Evolutionary conservation across 35 echinoderm and acorn worm genomes (phyloP).

Genomic region (Heliocidaris tuberculata): DNA sequence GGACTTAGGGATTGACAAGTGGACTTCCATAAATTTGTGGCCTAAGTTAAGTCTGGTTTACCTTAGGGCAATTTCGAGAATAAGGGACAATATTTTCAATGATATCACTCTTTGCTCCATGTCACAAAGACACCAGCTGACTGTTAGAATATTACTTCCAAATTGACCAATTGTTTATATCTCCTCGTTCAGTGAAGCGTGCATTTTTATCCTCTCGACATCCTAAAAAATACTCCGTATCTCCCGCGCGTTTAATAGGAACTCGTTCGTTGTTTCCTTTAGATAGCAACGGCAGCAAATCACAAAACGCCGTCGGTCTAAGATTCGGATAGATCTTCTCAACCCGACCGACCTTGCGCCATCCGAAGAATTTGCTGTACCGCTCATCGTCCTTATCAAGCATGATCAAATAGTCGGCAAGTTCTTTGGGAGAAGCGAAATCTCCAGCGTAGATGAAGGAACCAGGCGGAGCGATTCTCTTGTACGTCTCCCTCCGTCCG

Average conservation of each 20-base stretch:
- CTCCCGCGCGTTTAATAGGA: constrained; percentile 22
- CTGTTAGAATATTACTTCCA: constrained; percentile 55
- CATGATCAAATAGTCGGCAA: constrained; percentile 56
- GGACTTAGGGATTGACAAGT: too few species aligned
- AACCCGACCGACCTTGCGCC: constrained; percentile 50
- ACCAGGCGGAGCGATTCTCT: constrained; percentile 58
- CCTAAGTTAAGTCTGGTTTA: too few species aligned
- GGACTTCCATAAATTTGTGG: too few species aligned
- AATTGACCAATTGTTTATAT: constrained; percentile 64
- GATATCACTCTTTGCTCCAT: too few species aligned
- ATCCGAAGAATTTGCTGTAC: constrained; percentile 63
- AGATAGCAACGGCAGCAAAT: background rate
- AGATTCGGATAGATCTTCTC: constrained; percentile 20
- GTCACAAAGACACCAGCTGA: too few species aligned
- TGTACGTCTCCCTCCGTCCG: constrained; percentile 41
- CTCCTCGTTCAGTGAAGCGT: constrained; percentile 47
- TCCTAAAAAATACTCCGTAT: constrained; percentile 57
- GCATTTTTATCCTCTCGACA: constrained; percentile 53
- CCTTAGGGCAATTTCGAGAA: too few species aligned
- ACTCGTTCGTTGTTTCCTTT: background rate
- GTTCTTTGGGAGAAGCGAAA: constrained; percentile 52
- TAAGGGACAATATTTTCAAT: too few species aligned
- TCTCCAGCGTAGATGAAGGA: constrained; percentile 66
- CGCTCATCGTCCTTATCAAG: constrained; percentile 44
- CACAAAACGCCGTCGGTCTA: constrained; percentile 2